Percentiles rank a stretch among this genome's conserved stretches.
phyloP scores from a whole-genome alignment of 2,888 invertebrate species.

The Eristalis tenax region DNA sequence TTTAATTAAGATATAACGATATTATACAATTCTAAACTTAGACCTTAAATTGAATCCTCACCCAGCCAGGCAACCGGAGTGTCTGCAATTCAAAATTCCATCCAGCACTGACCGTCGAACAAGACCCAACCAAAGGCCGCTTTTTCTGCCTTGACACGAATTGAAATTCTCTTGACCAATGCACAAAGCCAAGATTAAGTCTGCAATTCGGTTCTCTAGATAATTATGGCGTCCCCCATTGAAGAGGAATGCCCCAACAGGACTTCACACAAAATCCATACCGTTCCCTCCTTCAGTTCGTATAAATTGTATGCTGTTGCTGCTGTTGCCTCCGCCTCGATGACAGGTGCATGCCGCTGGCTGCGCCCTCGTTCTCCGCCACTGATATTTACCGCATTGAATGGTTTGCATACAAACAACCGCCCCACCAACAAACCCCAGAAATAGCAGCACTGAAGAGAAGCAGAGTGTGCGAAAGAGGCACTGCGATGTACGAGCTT shows the following conservation, averaged over 20 bases:
- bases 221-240: not conserved
- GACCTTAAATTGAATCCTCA: too few relatives aligned
- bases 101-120: too few relatives aligned
- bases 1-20: too few relatives aligned
- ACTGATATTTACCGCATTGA: constrained; percentile 35
- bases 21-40: too few relatives aligned
- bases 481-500: constrained; percentile 2
- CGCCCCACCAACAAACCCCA: not conserved
- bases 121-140: too few relatives aligned
- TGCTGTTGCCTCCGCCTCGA: not conserved
- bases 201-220: not conserved
- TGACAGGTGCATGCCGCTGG: constrained; percentile 6
- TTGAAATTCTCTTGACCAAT: not conserved
- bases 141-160: not conserved
- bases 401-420: constrained; percentile 4
- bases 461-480: constrained; percentile 49
- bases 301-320: constrained; percentile 7
- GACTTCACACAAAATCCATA: not conserved
- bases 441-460: constrained; percentile 48
- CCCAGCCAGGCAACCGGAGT: too few relatives aligned
- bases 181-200: not conserved
- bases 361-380: not conserved
- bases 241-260: too few relatives aligned
- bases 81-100: too few relatives aligned
- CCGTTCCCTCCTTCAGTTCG: not conserved